A percentile compares a stretch with the other conserved stretches of the same genome.
These are phyloP conservation scores for Carassius gibelio DNA, from an alignment of 2,113 vertebrate genomes.

Conservation along the genomic window DNA sequence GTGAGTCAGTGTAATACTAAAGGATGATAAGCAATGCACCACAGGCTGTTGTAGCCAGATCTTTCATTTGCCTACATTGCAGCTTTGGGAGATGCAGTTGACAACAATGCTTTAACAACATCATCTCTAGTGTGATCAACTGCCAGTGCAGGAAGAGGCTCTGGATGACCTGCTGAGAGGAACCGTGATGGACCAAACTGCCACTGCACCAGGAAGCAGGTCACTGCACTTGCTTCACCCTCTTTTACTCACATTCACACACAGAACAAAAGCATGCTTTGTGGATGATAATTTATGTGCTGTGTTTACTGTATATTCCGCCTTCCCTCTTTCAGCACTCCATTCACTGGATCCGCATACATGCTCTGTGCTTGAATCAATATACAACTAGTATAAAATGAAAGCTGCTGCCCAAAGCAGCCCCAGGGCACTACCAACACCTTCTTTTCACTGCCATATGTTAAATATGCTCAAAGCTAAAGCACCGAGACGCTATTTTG, in stretches of 20 bases:
- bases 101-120: slow-evolving; percentile 34
- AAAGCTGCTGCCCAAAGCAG: slow-evolving; percentile 3
- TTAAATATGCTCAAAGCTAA: slow-evolving; percentile 40
- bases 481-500: slow-evolving; percentile 10
- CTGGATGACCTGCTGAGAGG: not conserved
- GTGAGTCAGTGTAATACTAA: slow-evolving; percentile 27
- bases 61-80: slow-evolving; percentile 27
- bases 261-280: not conserved
- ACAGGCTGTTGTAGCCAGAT: slow-evolving; percentile 17
- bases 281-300: not conserved
- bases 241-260: not conserved
- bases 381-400: slow-evolving; percentile 28
- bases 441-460: slow-evolving; percentile 40
- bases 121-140: slow-evolving; percentile 6
- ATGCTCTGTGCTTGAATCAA: slow-evolving; percentile 2
- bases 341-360: slow-evolving; percentile 27
- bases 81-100: slow-evolving; percentile 32
- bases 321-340: slow-evolving; percentile 19
- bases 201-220: slow-evolving; percentile 44
- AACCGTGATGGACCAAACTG: slow-evolving; percentile 10
- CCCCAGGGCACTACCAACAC: slow-evolving; percentile 16
- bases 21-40: not conserved
- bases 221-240: slow-evolving; percentile 35
- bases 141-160: slow-evolving; percentile 25
- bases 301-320: slow-evolving; percentile 23